phyloP scores from a whole-genome alignment of 92 coral and sea anemone species.

The Phenganax subtilis region DNA sequence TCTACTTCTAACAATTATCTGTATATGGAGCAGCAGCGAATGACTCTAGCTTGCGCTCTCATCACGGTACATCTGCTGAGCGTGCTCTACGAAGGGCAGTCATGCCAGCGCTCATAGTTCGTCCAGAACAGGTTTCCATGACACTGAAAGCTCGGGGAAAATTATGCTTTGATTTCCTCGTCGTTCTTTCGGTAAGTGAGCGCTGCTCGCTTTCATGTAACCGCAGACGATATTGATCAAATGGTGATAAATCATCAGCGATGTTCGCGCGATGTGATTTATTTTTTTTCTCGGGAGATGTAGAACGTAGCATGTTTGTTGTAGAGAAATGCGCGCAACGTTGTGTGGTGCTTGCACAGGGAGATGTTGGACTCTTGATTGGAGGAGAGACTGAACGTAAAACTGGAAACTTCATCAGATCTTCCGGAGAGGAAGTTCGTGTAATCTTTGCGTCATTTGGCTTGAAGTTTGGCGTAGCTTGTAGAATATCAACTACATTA shows the following conservation, averaged over 20 bases:
- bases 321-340: not conserved
- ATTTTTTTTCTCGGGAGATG: not conserved
- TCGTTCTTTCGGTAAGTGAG: not conserved
- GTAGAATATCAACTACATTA: not conserved
- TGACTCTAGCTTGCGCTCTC: not conserved
- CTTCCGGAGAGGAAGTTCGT: not conserved
- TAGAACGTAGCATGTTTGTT: not conserved
- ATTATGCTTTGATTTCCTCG: slow-evolving; percentile 7
- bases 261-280: not conserved
- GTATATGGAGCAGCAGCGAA: not conserved
- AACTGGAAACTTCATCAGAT: not conserved
- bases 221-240: slow-evolving; percentile 18
- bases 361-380: not conserved
- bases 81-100: not conserved
- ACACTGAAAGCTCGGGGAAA: slow-evolving; percentile 23
- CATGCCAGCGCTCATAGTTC: not conserved
- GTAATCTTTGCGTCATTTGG: not conserved
- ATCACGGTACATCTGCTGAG: not conserved
- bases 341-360: not conserved
- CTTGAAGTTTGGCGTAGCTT: not conserved
- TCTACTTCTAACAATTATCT: not conserved
- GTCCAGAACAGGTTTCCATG: slow-evolving; percentile 9
- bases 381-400: not conserved
- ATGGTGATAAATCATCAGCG: slow-evolving; percentile 29
- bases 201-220: slow-evolving; percentile 37